Percentiles rank a stretch among this genome's conserved stretches.
These are phyloP conservation scores for Sula dactylatra DNA, from an alignment of 2,113 vertebrate genomes.

Conservation along the genomic window DNA sequence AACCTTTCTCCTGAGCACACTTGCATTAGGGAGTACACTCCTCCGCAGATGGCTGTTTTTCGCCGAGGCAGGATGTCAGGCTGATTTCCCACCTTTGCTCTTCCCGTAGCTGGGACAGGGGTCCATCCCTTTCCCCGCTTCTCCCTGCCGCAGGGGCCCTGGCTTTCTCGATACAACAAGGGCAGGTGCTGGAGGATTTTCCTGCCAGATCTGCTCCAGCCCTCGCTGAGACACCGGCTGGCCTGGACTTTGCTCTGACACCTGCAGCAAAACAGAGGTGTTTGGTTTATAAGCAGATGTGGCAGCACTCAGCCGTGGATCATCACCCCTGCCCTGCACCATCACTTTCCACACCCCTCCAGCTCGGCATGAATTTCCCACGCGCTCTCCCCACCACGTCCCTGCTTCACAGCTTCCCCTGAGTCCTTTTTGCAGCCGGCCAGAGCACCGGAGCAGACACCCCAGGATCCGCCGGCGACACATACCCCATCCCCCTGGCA, in stretches of 20 bases:
- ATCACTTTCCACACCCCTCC: rapidly evolving
- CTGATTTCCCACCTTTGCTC: neutral
- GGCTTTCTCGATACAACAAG: neutral
- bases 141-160: neutral
- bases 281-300: neutral
- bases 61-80: neutral
- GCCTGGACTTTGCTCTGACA: neutral
- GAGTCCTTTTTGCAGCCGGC: neutral
- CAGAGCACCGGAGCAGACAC: neutral
- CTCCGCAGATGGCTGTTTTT: neutral
- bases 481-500: neutral
- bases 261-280: neutral
- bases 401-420: neutral
- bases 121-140: neutral
- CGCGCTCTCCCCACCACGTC: rapidly evolving
- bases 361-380: neutral
- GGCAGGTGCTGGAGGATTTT: neutral
- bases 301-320: neutral
- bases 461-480: neutral
- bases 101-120: neutral
- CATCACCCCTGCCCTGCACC: neutral
- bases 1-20: neutral
- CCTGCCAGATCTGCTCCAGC: neutral
- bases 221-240: neutral
- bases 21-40: neutral